Percentiles rank a stretch among this genome's conserved stretches.
These are phyloP conservation scores for Venustoraphidia nigricollis DNA, from an alignment of 2,888 invertebrate genomes.

Conservation along the genomic window DNA sequence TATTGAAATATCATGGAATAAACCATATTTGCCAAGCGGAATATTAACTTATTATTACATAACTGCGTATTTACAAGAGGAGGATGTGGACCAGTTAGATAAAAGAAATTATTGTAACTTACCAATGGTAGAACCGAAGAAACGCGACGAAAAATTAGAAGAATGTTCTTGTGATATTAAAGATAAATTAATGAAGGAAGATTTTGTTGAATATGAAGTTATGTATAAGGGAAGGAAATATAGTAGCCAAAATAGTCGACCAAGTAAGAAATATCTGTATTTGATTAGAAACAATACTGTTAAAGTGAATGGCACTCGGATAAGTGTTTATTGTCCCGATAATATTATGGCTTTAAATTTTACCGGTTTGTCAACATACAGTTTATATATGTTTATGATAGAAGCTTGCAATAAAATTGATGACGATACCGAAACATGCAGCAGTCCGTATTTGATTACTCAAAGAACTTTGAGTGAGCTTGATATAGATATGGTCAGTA, in stretches of 20 bases:
- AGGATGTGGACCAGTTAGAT: slow-evolving; percentile 22
- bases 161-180: too few species aligned
- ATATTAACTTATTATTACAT: slow-evolving; percentile 24
- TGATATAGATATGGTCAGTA: slow-evolving; percentile 27
- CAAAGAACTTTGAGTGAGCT: slow-evolving; percentile 30
- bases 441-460: slow-evolving; percentile 28
- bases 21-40: slow-evolving; percentile 30
- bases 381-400: slow-evolving; percentile 40
- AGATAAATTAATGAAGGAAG: too few species aligned
- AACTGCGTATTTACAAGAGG: slow-evolving; percentile 20
- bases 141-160: slow-evolving; percentile 4
- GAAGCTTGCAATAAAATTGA: slow-evolving; percentile 41
- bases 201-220: too few species aligned
- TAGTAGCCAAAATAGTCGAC: too few species aligned
- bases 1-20: slow-evolving; percentile 38
- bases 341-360: too few species aligned
- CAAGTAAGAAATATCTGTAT: too few species aligned
- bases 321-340: too few species aligned
- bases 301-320: too few species aligned
- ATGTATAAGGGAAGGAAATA: too few species aligned
- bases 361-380: slow-evolving; percentile 35
- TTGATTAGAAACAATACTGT: too few species aligned
- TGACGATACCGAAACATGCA: slow-evolving; percentile 30
- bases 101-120: slow-evolving; percentile 33
- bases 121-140: slow-evolving; percentile 16